phyloP scores from a whole-genome alignment of 2,797 vertebrate species.

The Bucorvus abyssinicus region DNA sequence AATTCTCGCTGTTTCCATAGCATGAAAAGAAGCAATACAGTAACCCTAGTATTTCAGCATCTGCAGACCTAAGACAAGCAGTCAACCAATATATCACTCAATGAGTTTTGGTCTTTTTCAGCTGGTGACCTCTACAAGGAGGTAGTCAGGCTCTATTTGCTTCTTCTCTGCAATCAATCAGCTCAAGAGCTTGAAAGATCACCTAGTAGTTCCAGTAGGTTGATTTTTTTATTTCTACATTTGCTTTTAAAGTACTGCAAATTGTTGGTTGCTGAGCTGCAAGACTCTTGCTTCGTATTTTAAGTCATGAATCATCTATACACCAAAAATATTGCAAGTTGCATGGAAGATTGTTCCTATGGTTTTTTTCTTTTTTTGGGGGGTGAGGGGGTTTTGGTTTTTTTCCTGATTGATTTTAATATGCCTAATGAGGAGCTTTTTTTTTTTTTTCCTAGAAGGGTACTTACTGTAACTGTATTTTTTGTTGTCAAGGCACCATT shows the following conservation, averaged over 20 bases:
- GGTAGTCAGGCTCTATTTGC: not conserved
- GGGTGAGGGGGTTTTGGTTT: no score
- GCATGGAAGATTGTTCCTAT: not conserved
- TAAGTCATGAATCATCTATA: not conserved
- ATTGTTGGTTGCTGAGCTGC: not conserved
- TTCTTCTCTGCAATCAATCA: not conserved
- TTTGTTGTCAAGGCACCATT: fast-evolving
- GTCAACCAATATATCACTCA: not conserved
- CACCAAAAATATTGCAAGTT: not conserved
- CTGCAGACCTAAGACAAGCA: not conserved
- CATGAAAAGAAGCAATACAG: not conserved
- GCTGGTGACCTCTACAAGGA: not conserved
- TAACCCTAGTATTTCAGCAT: not conserved
- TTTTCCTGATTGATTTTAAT: not conserved
- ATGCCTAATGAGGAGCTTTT: not conserved
- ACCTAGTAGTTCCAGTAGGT: not conserved
- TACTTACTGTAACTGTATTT: not conserved
- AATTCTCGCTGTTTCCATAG: not conserved
- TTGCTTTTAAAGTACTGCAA: not conserved
- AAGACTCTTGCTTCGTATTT: not conserved
- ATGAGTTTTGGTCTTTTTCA: not conserved
- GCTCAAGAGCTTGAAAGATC: not conserved
- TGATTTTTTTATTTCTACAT: not conserved
- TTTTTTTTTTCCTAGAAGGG: not conserved
- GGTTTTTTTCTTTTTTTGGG: no score